Conservation (phyloP, 35 echinoderm and acorn worm genomes). For the Diadema setosum region DNA sequence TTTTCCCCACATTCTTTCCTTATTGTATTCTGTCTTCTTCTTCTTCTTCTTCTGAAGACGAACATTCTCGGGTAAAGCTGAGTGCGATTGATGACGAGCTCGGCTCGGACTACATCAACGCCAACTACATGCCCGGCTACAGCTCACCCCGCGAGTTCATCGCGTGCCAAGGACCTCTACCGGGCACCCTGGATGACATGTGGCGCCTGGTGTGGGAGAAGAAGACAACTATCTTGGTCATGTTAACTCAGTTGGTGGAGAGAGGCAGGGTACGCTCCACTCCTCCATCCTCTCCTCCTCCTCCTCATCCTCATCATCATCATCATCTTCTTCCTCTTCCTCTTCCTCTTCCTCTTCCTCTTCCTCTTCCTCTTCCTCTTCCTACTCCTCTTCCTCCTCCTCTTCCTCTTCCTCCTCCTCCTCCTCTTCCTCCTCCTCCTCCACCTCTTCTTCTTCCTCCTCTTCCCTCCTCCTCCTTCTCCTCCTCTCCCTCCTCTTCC, state of each 20-base stretch:
- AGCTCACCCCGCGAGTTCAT: conserved; percentile 83
- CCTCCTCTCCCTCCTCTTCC: background rate
- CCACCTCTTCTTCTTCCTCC: background rate
- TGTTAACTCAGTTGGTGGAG: conserved; percentile 90
- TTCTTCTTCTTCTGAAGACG: too few relatives aligned
- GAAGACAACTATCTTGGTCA: conserved; percentile 62
- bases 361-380: background rate
- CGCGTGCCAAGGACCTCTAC: conserved; percentile 84
- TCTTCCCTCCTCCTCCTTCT: background rate
- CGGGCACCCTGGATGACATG: conserved; percentile 82
- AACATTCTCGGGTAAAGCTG: conserved; percentile 67
- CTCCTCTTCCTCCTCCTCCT: background rate
- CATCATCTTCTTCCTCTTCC: background rate
- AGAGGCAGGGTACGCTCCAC: conserved; percentile 67
- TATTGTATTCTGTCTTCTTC: too few relatives aligned
- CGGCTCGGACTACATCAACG: conserved; percentile 83
- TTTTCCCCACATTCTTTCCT: too few relatives aligned
- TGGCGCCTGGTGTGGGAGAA: conserved; percentile 94
- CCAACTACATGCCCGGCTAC: conserved; percentile 84
- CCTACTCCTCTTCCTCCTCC: background rate
- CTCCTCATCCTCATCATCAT: background rate
- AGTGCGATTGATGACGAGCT: conserved; percentile 46
- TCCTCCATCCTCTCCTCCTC: too few relatives aligned
- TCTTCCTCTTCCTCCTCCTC: background rate
- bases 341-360: too few relatives aligned